Evolutionary conservation across 2,797 vertebrate genomes (phyloP).

Genomic region (Prunella strophiata): DNA sequence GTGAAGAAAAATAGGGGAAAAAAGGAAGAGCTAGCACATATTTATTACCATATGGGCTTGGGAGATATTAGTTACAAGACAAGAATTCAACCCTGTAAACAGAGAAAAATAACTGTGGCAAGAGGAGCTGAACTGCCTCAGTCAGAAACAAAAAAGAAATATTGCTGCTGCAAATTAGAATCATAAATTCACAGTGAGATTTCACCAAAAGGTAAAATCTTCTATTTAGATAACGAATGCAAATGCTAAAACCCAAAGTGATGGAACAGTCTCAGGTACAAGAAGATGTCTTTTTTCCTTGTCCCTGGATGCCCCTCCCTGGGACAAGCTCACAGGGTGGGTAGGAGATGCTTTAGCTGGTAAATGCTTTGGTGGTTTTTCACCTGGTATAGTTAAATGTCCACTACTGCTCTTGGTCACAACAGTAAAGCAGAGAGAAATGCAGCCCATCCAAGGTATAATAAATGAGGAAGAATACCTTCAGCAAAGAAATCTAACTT

Average conservation of each 20-base stretch:
- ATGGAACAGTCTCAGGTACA: not conserved
- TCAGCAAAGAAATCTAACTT: not conserved
- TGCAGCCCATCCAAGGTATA: not conserved
- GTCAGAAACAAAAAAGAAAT: not conserved
- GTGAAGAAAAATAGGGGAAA: not conserved
- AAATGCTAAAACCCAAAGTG: not conserved
- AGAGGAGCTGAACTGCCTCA: not conserved
- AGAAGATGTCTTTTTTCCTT: not conserved
- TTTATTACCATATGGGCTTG: not conserved
- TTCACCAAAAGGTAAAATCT: not conserved
- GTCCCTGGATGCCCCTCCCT: not conserved
- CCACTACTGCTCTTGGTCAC: not conserved
- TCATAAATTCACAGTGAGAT: not conserved
- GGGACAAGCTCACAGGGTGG: not conserved
- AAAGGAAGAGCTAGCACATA: slow-evolving; percentile 7
- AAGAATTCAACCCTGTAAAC: not conserved
- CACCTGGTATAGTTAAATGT: not conserved
- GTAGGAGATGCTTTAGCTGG: not conserved
- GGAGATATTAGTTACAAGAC: not conserved
- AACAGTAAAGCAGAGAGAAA: not conserved
- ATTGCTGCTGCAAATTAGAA: not conserved
- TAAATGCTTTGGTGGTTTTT: not conserved
- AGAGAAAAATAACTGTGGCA: not conserved
- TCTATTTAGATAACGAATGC: not conserved
- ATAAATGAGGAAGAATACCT: not conserved